Percentiles rank a stretch among this genome's conserved stretches.
phyloP scores from a whole-genome alignment of 2,797 vertebrate genomes.

The Sebastes steindachneri region DNA sequence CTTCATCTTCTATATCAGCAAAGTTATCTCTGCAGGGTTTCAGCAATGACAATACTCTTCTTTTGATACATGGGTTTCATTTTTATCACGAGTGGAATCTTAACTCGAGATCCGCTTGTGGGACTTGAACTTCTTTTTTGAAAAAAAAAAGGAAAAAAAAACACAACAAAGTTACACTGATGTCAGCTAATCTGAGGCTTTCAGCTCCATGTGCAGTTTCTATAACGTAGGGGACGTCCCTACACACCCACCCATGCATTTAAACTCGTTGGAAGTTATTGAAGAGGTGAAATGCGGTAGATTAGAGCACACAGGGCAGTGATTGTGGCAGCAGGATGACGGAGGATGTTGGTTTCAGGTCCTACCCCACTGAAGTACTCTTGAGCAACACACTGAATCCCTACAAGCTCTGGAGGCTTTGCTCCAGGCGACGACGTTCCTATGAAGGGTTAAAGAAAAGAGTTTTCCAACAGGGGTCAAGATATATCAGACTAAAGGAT shows the following conservation, averaged over 20 bases:
- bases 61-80: constrained; percentile 62
- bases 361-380: neutral
- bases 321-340: constrained; percentile 5
- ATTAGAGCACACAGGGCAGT: neutral
- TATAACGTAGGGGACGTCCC: constrained; percentile 34
- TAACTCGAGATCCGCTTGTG: constrained; percentile 29
- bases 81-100: constrained; percentile 42
- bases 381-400: constrained; percentile 13
- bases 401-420: constrained; percentile 7
- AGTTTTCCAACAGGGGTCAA: neutral
- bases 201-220: constrained; percentile 56
- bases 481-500: constrained; percentile 4
- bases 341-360: neutral
- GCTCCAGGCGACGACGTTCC: neutral
- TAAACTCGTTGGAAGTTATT: neutral
- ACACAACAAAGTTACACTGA: constrained; percentile 56
- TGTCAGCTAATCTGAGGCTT: constrained; percentile 72
- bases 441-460: neutral
- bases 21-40: constrained; percentile 63
- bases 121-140: constrained; percentile 52
- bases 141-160: neutral
- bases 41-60: constrained; percentile 33
- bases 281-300: neutral
- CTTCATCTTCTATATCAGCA: constrained; percentile 34
- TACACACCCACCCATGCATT: constrained; percentile 21